phyloP scores from a whole-genome alignment of 2,797 vertebrate genomes.

The Gymnothorax reevesii region DNA sequence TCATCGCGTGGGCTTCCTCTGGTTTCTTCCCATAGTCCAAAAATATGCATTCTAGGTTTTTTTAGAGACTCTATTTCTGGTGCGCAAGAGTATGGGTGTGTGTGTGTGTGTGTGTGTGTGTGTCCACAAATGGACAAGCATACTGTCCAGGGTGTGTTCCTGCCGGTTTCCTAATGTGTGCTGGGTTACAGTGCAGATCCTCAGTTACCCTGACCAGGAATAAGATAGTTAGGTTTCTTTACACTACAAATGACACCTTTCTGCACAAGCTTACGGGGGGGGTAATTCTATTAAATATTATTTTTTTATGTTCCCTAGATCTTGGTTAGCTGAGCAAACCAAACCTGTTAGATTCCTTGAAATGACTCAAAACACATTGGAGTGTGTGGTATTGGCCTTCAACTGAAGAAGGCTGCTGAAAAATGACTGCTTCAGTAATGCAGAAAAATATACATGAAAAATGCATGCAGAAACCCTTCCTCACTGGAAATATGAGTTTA shows the following conservation, averaged over 20 bases:
- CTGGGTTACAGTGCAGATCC: too few relatives aligned
- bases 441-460: slow-evolving; percentile 26
- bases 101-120: too few relatives aligned
- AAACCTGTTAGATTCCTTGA: slow-evolving; percentile 63
- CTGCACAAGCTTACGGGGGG: slow-evolving; percentile 38
- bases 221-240: too few relatives aligned
- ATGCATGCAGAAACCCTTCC: slow-evolving; percentile 19
- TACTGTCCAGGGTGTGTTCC: too few relatives aligned
- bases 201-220: too few relatives aligned
- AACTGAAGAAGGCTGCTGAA: slow-evolving; percentile 55
- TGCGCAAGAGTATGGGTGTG: too few relatives aligned
- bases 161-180: too few relatives aligned
- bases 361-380: slow-evolving; percentile 66
- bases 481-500: neutral
- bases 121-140: too few relatives aligned
- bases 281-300: slow-evolving; percentile 47
- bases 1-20: too few relatives aligned
- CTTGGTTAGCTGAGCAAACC: slow-evolving; percentile 58
- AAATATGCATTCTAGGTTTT: too few relatives aligned
- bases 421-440: slow-evolving; percentile 53
- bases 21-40: too few relatives aligned
- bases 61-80: too few relatives aligned
- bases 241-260: neutral
- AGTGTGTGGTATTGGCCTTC: slow-evolving; percentile 60
- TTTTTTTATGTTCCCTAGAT: slow-evolving; percentile 45